These are phyloP conservation scores for Nymphicus hollandicus DNA, from an alignment of 2,113 vertebrate species.

Conservation along the genomic window DNA sequence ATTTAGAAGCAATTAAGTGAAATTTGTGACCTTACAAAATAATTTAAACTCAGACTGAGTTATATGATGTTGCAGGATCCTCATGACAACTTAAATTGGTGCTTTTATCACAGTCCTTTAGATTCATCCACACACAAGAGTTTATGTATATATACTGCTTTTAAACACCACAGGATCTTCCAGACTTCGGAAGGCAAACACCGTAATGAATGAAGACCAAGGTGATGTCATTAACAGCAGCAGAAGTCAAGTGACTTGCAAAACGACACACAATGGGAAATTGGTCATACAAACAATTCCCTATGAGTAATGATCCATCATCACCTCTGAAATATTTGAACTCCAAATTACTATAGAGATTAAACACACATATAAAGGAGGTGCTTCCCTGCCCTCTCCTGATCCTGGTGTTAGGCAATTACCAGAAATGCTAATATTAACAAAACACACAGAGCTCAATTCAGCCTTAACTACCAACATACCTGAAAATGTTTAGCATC, in stretches of 20 bases:
- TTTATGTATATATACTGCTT: neutral
- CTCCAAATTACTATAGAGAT: neutral
- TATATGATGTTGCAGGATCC: neutral
- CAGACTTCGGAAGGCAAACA: neutral
- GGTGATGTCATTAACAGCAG: neutral
- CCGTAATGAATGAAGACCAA: neutral
- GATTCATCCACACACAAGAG: neutral
- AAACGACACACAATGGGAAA: neutral
- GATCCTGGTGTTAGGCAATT: neutral
- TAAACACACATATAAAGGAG: neutral
- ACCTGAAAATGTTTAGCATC: neutral
- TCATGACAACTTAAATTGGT: neutral
- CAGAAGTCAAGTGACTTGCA: neutral
- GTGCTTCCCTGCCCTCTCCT: neutral
- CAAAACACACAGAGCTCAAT: neutral
- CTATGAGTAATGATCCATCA: neutral
- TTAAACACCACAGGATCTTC: neutral
- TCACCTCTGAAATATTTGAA: neutral
- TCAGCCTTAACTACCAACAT: neutral
- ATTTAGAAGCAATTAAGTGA: neutral
- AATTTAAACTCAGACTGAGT: neutral
- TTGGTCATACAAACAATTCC: neutral
- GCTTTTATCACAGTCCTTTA: neutral
- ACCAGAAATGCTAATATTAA: neutral
- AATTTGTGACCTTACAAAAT: neutral